Base-by-base conservation (phyloP, 2,888 invertebrate genomes). In the Andrena bicolor region DNA sequence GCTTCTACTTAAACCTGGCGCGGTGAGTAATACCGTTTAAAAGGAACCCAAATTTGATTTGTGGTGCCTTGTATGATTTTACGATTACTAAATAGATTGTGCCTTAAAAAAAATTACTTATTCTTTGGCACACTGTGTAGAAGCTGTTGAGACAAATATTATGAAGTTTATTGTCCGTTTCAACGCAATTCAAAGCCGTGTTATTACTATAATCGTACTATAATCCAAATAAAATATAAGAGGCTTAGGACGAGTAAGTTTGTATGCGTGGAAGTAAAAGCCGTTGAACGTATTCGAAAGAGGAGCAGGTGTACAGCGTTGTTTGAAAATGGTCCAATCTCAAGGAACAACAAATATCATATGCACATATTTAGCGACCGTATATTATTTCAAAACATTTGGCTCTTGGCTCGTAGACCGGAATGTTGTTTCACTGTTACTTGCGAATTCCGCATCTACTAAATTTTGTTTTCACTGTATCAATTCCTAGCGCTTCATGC, bases 311-410 rank as follows among this genome's bases (percentile, higher is more conserved):
- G 86, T 77, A 70, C 83, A 68, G 64, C 80, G 80, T 89, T 89
- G 87, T 89, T 89, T 83, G 86, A 77, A 87, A 90, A 88, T 86
- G 82, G 75, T 83, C 65, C 70, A 71, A 78, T 84, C 85, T 87
- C 88, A 85, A 87, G 86, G 70, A 87, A 81, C 83, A 85, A 76
- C 80, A 87, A 86, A 89, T 90, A 88, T 85, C 85, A 86, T 90
- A 91, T 92, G 90, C 87, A 90, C 91, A 92, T 91, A 90, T 91
- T 92, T 89, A 88, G 87, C 80, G 68, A 76, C 64, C 75, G 80
- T 81, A 85, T 90, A 90, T 90, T 90, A 90, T 91, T 90, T 88
- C 88, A 89, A 90, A 91, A 90, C 88, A 89, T 87, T 87, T 87
- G 86, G 23, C 84, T 80, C 83, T 76, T 80, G 82, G 68, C 72